phyloP scores from a whole-genome alignment of 2,797 vertebrate genomes.

The Eulemur coronatus region DNA sequence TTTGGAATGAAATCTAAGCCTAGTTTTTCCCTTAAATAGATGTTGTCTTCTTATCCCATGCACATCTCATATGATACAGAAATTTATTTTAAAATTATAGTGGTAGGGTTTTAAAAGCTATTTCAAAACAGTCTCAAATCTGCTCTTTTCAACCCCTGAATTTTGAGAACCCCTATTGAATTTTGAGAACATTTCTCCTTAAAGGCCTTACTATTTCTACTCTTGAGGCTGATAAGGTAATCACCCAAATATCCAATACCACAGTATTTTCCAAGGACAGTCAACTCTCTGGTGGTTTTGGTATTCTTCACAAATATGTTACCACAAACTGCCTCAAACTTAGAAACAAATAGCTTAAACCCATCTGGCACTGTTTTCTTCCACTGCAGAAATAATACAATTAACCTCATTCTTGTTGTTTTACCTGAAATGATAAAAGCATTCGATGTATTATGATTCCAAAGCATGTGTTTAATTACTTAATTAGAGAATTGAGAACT shows the following conservation, averaged over 20 bases:
- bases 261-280: neutral
- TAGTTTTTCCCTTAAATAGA: neutral
- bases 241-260: neutral
- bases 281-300: neutral
- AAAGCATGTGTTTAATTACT: conserved; percentile 57
- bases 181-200: neutral
- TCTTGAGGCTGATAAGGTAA: neutral
- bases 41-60: neutral
- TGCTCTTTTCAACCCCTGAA: neutral
- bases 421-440: conserved; percentile 44
- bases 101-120: neutral
- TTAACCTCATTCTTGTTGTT: conserved; percentile 41
- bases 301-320: neutral
- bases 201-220: neutral
- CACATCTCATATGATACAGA: neutral
- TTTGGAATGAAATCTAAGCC: neutral
- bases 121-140: neutral
- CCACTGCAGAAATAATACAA: neutral
- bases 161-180: neutral
- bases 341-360: neutral
- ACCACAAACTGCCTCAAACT: neutral
- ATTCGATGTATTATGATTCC: neutral
- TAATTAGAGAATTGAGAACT: conserved; percentile 34
- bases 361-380: conserved; percentile 9
- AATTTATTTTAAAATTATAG: neutral